Evolutionary conservation across 2,113 vertebrate genomes (phyloP), one percentile per base, ranked within the genome.

Genomic region (Asarcornis scutulata): DNA sequence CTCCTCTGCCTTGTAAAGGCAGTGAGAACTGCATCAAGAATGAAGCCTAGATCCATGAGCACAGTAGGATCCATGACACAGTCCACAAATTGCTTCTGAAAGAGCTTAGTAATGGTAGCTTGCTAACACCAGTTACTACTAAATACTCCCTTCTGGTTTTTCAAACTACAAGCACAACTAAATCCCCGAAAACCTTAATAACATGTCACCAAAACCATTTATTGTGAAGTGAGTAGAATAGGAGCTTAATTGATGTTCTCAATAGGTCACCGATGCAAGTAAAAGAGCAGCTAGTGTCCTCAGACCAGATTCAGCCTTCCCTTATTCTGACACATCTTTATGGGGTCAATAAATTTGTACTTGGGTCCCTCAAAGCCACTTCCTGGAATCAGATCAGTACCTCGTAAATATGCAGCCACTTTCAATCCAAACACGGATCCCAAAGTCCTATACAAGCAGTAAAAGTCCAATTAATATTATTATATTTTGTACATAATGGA

Each of bases 51-150:
- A 91, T 88, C 32, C 48, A 44, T 17, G 13, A 91, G 21, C 0
- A 0, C 55, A 60, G 23, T 74, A 92, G 29, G 23, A 88, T 93
- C 89, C 89, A 92, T 88, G 94, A 94, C 94, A 95, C 0, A 85
- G 59, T 56, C 55, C 66, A 90, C 83, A 91, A 89, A 91, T 95
- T 93, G 62, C 53, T 94, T 90, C 91, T 77, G 44, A 74, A 72
- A 83, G 52, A 93, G 83, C 64, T 87, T 63, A 66, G 17, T 34
- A 90, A 72, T 91, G 67, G 77, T 85, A 83, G 64, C 56, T 89
- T 86, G 26, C 72, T 83, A 72, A 86, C 60, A 91, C 22, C 53
- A 95, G 63, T 32, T 76, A n/a, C 48, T 66, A 55, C 46, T 77
- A 83, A 91, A 89, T 52, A 88, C 31, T 80, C 31, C 73, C 26